Percentiles rank a stretch among this genome's conserved stretches.
Conservation (phyloP, 2,888 invertebrate species). For the Neoaliturus tenellus region DNA sequence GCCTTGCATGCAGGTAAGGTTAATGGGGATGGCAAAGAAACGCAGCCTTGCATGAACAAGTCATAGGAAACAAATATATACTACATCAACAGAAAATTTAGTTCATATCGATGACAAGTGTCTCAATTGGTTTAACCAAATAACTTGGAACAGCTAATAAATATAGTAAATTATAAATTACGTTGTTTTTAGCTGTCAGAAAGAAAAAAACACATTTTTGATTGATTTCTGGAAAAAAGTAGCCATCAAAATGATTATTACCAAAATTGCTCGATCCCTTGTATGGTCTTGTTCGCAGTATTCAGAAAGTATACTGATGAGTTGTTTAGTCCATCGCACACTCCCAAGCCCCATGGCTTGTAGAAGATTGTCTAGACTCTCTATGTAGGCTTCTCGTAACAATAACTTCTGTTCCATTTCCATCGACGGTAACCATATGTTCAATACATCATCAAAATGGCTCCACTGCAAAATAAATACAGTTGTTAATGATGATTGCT, state of each 20-base stretch:
- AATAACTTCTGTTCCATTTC: slow-evolving; percentile 72
- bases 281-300: slow-evolving; percentile 66
- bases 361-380: slow-evolving; percentile 70
- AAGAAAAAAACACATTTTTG: no score
- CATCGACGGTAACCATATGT: slow-evolving; percentile 72
- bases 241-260: background rate
- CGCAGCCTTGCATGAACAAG: no score
- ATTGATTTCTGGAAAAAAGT: no score
- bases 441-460: slow-evolving; percentile 70
- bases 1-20: no score
- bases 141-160: no score
- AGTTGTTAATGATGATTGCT: background rate
- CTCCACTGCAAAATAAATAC: slow-evolving; percentile 69
- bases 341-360: slow-evolving; percentile 70
- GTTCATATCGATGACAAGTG: no score
- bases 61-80: no score
- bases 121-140: no score
- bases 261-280: slow-evolving; percentile 21
- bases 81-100: no score
- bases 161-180: no score
- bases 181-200: no score
- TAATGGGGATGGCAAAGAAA: no score
- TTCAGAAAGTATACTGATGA: slow-evolving; percentile 69
- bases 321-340: slow-evolving; percentile 71
- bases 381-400: slow-evolving; percentile 71